These are phyloP conservation scores for Scaptodrosophila lebanonensis DNA, from an alignment of 1,140 invertebrate species.

Conservation along the genomic window DNA sequence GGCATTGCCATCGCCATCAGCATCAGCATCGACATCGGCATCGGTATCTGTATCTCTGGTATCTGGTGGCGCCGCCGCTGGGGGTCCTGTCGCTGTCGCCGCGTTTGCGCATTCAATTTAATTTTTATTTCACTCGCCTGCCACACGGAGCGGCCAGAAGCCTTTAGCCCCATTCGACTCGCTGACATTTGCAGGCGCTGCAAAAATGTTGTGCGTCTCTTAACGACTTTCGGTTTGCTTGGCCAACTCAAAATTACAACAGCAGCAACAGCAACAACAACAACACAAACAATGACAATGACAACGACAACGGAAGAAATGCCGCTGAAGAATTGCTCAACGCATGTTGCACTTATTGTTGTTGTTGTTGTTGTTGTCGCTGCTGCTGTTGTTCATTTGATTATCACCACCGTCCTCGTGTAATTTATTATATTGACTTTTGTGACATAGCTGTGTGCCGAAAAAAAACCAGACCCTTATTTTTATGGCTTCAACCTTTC, in stretches of 20 bases:
- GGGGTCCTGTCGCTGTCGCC: constrained; percentile 56
- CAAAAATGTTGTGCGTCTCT: constrained; percentile 55
- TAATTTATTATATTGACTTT: constrained; percentile 74
- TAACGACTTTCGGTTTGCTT: constrained; percentile 45
- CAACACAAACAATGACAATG: too few species aligned
- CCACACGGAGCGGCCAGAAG: constrained; percentile 56
- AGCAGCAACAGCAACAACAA: background rate
- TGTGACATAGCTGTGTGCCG: background rate
- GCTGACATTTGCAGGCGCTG: constrained; percentile 1
- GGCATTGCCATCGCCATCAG: background rate
- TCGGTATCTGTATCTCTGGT: constrained; percentile 69
- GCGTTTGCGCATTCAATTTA: constrained; percentile 67
- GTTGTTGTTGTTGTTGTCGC: constrained; percentile 21
- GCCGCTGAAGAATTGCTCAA: constrained; percentile 30
- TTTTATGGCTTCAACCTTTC: constrained; percentile 74
- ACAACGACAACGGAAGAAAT: constrained; percentile 6
- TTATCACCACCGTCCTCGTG: constrained; percentile 71
- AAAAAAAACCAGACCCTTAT: constrained; percentile 37
- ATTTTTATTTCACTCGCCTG: constrained; percentile 69
- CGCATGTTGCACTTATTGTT: constrained; percentile 53
- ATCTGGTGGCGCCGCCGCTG: constrained; percentile 71
- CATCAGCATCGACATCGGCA: constrained; percentile 28
- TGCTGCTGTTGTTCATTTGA: constrained; percentile 63
- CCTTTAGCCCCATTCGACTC: too few species aligned
- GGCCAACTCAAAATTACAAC: constrained; percentile 9